phyloP scores from a whole-genome alignment of 1,140 invertebrate genomes.

The Halictus rubicundus region DNA sequence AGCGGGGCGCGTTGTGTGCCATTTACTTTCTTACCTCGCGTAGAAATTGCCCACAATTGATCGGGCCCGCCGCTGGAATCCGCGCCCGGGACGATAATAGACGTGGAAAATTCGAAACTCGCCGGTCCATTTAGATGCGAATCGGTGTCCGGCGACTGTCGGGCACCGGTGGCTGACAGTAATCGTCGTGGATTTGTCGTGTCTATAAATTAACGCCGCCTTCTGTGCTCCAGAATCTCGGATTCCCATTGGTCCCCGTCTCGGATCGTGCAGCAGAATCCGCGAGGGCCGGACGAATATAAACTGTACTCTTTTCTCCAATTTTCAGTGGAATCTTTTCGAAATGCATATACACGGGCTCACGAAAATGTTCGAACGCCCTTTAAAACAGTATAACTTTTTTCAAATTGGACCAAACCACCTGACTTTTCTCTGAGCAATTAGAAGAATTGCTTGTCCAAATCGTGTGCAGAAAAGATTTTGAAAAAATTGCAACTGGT shows the following conservation, averaged over 20 bases:
- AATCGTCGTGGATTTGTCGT: not conserved
- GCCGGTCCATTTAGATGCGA: not conserved
- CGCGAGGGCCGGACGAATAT: too few relatives aligned
- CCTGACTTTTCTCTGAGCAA: too few relatives aligned
- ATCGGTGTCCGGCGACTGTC: not conserved
- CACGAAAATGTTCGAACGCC: too few relatives aligned
- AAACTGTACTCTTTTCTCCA: too few relatives aligned
- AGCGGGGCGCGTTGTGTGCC: not conserved
- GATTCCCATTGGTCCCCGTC: not conserved
- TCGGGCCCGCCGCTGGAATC: not conserved
- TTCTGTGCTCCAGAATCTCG: not conserved
- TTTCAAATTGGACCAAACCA: too few relatives aligned
- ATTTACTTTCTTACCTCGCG: constrained; percentile 5
- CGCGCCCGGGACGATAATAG: not conserved
- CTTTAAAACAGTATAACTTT: too few relatives aligned
- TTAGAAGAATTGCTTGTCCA: too few relatives aligned
- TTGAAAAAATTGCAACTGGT: too few relatives aligned
- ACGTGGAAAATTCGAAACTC: not conserved
- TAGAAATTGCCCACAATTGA: constrained; percentile 9
- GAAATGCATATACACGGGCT: too few relatives aligned
- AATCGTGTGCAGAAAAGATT: too few relatives aligned
- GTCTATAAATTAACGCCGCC: not conserved
- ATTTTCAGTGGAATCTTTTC: too few relatives aligned
- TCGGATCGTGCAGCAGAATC: too few relatives aligned
- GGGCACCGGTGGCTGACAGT: not conserved